Evolutionary conservation across 2,888 invertebrate genomes (phyloP), one percentile per base, ranked within the genome.

Genomic region (Ectropis crepuscularia): DNA sequence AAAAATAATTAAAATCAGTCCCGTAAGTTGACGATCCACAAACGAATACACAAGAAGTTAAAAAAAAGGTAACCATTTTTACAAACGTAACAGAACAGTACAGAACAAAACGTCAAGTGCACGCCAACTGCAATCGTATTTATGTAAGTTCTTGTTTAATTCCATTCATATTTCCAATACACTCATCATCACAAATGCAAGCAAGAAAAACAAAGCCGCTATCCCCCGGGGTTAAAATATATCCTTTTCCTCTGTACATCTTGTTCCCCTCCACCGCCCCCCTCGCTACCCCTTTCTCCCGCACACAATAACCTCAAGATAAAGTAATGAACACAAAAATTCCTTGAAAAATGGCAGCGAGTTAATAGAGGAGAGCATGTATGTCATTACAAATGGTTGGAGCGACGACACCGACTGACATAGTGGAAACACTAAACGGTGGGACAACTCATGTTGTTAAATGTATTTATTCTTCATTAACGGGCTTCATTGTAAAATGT

Each of bases 301-400:
- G 65, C 49, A 67, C 64, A 65, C 69, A 68, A 76, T 74, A 73
- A 78, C 76, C 77, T 77, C 59, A 76, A 80, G 79, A 79, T 75
- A 78, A 72, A 75, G 79, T 81, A 82, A 84, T 85, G 80, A 82
- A 79, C 77, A 75, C 73, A 79, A 78, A 83, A 78, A 80, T 80
- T 80, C 75, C 68, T 75, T 75, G 79, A 81, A 81, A 83, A 84
- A 82, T 82, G 75, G 75, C 70, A 57, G 69, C 59, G 70, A 74
- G 80, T 80, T 82, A 82, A 80, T 79, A 77, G 75, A 71, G 63
- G 69, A 74, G 72, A 73, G 72, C 74, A 67, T 72, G 77, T 77
- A 67, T 74, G 76, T 76, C 77, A 79, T 82, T 79, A 82, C 76
- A 79, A 78, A 80, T 77, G 78, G 69, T 70, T 65, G 69, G 53